Evolutionary conservation across 2,113 vertebrate genomes (phyloP).

Genomic region (Anguilla japonica): DNA sequence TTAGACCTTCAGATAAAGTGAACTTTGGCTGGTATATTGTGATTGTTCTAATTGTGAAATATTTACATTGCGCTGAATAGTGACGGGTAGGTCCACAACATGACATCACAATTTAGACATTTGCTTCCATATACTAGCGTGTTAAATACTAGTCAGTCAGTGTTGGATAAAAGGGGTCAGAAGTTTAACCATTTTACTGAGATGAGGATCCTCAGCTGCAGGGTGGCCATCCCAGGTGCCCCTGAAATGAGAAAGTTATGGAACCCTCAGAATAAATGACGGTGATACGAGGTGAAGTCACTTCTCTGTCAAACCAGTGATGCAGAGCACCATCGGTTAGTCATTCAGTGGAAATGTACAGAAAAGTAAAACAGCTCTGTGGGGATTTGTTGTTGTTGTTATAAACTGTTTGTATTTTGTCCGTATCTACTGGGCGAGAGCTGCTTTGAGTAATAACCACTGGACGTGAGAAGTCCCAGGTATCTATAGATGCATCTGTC

Average conservation of each 20-base stretch:
- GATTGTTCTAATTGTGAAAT: no score
- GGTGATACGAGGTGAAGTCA: neutral
- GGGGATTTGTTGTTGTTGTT: neutral
- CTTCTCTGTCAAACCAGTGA: constrained; percentile 1
- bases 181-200: no score
- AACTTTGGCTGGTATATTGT: no score
- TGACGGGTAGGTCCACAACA: no score
- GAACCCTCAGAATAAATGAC: constrained; percentile 5
- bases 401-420: neutral
- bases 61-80: no score
- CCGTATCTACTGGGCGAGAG: neutral
- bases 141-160: no score
- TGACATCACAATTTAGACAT: no score
- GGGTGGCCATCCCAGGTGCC: neutral
- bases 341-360: neutral
- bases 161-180: no score
- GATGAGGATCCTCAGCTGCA: no score
- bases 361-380: neutral
- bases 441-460: neutral
- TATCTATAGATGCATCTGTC: neutral
- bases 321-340: neutral
- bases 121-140: no score
- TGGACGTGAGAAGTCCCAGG: neutral
- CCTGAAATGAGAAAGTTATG: neutral
- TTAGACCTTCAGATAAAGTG: no score